Base-by-base conservation (phyloP, 1,140 invertebrate genomes). In the Gryon sp. region DNA sequence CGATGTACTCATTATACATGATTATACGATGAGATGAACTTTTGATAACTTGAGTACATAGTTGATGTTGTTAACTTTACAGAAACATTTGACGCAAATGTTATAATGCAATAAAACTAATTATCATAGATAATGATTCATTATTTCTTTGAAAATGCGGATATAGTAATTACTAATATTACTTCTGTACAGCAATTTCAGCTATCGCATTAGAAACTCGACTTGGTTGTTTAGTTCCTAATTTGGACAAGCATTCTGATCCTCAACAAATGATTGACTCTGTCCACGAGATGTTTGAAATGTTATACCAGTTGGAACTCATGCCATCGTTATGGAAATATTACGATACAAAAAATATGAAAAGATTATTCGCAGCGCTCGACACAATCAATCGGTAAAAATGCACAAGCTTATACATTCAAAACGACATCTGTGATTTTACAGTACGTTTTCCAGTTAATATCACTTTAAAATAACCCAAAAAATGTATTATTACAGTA, bases 191-290 rank as follows among this genome's bases (percentile, higher is more conserved):
- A 91, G 90, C 92, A 0, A 92, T 94, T 2, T 91, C 89, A 0
- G 82, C 91, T 4, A 90, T 95, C 1, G 93, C 93, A 1, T 84
- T 95, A 26, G 93, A 95, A 26, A 89, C 89, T 8, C 88, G 93
- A 8, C 83, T 95, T 8, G 92, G 91, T 12, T 92, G 92, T 78
- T 81, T 93, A 43, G 75, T 90, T 50, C 60, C 79, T 0, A 87
- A 90, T 32, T 82, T 92, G 1, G 75, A 88, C 0, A 77, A 86
- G 26, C 89, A 92, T 32, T 90, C 90, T 8, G 91, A 91, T 28
- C 89, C 89, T 1, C 87, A 88, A 52, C 82, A 87, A 63, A 91
- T 94, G 63, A 92, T 93, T 34, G 63, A 91, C 43, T 84, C 90
- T 4, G 90, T 92, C 0, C 89, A 91, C 43, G 86, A 90, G 0